phyloP scores from a whole-genome alignment of 2,113 vertebrate species.

The Periophthalmus modestus region DNA sequence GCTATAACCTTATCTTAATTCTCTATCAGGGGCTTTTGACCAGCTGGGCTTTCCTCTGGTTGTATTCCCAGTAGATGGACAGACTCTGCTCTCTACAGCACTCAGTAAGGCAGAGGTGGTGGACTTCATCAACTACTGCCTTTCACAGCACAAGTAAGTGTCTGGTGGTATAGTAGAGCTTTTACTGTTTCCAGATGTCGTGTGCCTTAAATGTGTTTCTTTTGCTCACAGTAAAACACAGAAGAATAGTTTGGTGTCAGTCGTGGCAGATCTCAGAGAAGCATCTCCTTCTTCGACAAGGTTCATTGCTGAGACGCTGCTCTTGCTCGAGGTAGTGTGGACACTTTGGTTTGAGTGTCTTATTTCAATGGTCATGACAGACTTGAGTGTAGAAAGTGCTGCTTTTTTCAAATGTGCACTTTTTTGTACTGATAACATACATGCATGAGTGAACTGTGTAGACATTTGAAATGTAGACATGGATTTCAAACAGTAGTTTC shows the following conservation, averaged over 20 bases:
- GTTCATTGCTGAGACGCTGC: constrained; percentile 66
- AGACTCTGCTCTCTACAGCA: constrained; percentile 51
- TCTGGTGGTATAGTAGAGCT: too few species aligned
- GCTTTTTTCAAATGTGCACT: too few species aligned
- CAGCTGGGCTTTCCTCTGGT: constrained; percentile 74
- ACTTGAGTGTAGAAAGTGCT: background rate
- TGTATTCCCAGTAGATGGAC: constrained; percentile 69
- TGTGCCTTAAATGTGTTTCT: background rate
- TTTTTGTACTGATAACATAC: too few species aligned
- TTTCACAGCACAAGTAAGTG: constrained; percentile 64
- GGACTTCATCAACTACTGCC: constrained; percentile 76
- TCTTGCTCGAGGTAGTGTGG: constrained; percentile 69
- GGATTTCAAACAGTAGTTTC: background rate
- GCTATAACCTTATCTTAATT: background rate
- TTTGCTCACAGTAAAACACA: constrained; percentile 57
- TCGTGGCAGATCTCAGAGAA: constrained; percentile 71
- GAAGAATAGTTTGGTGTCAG: constrained; percentile 61
- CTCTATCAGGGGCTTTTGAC: constrained; percentile 72
- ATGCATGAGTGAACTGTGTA: too few species aligned
- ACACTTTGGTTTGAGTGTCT: background rate
- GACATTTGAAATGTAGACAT: too few species aligned
- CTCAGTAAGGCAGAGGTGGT: constrained; percentile 70
- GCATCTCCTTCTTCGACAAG: constrained; percentile 26
- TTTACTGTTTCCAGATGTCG: background rate
- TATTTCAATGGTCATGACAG: background rate